These are phyloP conservation scores for Eurosta solidaginis DNA, from an alignment of 1,140 invertebrate species.

Conservation along the genomic window DNA sequence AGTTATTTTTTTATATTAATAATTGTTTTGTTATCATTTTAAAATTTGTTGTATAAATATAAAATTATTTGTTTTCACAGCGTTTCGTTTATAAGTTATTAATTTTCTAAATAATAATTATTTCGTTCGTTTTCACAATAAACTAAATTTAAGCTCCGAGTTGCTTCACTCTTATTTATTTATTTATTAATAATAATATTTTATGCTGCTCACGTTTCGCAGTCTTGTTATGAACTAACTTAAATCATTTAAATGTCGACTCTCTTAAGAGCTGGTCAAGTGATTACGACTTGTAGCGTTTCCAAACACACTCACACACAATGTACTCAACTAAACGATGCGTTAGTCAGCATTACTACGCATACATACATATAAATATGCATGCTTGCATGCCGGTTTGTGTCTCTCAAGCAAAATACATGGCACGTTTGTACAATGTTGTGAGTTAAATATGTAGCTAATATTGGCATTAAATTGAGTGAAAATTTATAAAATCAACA, in stretches of 20 bases:
- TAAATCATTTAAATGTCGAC: constrained; percentile 1
- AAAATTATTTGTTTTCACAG: background rate
- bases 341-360: constrained; percentile 9
- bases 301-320: background rate
- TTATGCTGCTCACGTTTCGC: constrained; percentile 9
- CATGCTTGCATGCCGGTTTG: background rate
- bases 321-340: background rate
- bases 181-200: constrained; percentile 16
- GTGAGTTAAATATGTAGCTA: background rate
- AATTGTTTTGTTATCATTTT: background rate
- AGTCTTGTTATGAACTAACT: constrained; percentile 15
- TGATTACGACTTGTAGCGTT: background rate
- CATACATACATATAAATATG: too few species aligned
- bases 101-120: background rate
- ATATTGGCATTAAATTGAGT: background rate
- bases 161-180: background rate
- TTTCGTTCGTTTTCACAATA: constrained; percentile 8
- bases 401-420: background rate
- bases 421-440: background rate
- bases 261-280: constrained; percentile 14
- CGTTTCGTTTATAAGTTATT: background rate
- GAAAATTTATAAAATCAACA: background rate
- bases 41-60: background rate
- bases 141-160: background rate
- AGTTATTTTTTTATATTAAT: background rate